These are phyloP conservation scores for Trichogramma dendrolimi DNA, from an alignment of 2,888 invertebrate genomes.

Conservation along the genomic window DNA sequence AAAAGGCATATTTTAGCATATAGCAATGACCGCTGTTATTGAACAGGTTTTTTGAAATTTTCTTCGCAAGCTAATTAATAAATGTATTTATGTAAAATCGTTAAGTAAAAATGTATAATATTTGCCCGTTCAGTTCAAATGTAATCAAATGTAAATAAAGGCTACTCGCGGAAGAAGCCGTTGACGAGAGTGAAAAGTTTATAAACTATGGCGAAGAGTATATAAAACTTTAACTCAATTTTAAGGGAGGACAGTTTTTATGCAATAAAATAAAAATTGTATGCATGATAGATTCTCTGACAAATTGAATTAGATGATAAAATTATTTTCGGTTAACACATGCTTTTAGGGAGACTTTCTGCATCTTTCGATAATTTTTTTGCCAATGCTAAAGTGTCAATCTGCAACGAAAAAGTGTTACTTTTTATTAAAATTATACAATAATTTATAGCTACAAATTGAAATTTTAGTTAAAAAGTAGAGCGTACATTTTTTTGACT, in stretches of 20 bases:
- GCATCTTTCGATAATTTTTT: too few species aligned
- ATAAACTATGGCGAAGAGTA: constrained; percentile 62
- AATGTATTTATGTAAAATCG: neutral
- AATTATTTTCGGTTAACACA: too few species aligned
- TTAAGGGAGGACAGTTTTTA: too few species aligned
- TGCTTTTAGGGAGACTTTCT: too few species aligned
- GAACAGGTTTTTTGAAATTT: constrained; percentile 56
- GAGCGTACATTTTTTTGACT: too few species aligned
- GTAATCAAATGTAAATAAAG: constrained; percentile 53
- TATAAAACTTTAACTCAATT: constrained; percentile 52
- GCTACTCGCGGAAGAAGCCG: constrained; percentile 53
- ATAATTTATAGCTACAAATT: neutral
- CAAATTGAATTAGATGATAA: too few species aligned
- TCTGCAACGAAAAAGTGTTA: neutral
- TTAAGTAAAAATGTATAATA: neutral
- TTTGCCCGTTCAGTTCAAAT: constrained; percentile 54
- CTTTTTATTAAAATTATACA: too few species aligned
- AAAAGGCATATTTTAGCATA: constrained; percentile 82
- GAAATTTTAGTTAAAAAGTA: neutral
- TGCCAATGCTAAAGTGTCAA: neutral
- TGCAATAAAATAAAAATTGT: too few species aligned
- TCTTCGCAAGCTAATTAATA: neutral
- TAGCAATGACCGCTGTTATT: constrained; percentile 77
- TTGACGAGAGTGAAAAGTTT: constrained; percentile 65
- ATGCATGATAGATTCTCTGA: too few species aligned